Evolutionary conservation across 2,113 vertebrate genomes (phyloP).

Genomic region (Otis tarda): DNA sequence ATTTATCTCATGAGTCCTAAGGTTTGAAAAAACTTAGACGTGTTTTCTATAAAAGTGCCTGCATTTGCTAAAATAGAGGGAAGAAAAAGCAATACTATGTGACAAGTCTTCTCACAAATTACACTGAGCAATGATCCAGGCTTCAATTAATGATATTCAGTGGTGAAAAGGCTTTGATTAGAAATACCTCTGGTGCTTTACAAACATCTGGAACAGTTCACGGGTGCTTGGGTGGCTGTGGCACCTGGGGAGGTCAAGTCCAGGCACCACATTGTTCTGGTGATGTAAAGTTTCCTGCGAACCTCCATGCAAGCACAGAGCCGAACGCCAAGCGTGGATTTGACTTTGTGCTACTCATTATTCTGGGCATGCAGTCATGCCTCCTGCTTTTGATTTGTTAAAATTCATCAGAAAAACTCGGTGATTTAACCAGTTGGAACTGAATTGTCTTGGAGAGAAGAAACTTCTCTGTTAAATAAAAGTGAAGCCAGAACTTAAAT

Average conservation of each 20-base stretch:
- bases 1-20: neutral
- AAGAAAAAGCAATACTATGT: neutral
- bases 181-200: neutral
- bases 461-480: neutral
- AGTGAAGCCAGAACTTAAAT: neutral
- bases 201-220: conserved; percentile 68
- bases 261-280: conserved; percentile 22
- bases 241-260: conserved; percentile 42
- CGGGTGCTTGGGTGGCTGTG: conserved; percentile 58
- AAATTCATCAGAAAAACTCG: neutral
- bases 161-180: neutral
- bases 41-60: neutral
- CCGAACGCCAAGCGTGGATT: neutral
- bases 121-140: neutral
- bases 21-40: neutral
- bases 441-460: neutral
- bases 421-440: conserved; percentile 10
- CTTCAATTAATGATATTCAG: neutral
- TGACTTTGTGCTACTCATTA: neutral
- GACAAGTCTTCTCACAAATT: neutral
- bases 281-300: conserved; percentile 32
- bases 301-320: neutral
- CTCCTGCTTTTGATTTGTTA: conserved; percentile 27
- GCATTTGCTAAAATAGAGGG: neutral
- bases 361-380: neutral